These are phyloP conservation scores for Mesochorus sp. DNA, from an alignment of 2,888 invertebrate species.

Conservation along the genomic window DNA sequence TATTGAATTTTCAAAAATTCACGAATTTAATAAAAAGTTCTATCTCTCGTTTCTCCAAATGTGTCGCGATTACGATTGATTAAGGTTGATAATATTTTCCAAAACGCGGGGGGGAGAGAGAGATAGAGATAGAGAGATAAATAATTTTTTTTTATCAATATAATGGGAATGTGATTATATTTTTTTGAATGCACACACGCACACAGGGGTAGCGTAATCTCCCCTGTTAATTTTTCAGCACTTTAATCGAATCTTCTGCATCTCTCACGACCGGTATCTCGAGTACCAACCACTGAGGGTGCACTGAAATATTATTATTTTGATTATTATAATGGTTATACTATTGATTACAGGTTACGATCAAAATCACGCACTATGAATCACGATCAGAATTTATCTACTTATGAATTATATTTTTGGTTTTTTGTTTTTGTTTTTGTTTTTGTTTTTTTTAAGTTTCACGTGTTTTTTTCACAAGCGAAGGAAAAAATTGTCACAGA, in stretches of 20 bases:
- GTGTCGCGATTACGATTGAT: not conserved
- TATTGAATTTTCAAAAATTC: constrained; percentile 1
- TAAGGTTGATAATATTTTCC: not conserved
- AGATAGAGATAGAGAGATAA: no score
- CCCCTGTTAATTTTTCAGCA: constrained; percentile 58
- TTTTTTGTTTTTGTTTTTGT: not conserved
- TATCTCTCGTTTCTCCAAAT: not conserved
- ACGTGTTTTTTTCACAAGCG: constrained; percentile 17
- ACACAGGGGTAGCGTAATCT: constrained; percentile 37
- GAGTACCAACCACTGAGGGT: constrained; percentile 14
- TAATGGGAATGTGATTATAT: not conserved
- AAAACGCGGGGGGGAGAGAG: no score
- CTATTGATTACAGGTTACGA: not conserved
- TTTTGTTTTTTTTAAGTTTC: not conserved
- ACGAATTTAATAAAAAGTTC: not conserved
- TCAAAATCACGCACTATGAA: not conserved
- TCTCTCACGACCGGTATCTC: constrained; percentile 29
- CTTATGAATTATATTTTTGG: not conserved
- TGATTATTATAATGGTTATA: not conserved
- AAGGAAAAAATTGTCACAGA: constrained; percentile 21
- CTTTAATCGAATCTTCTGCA: constrained; percentile 68
- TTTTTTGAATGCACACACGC: not conserved
- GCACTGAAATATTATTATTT: not conserved
- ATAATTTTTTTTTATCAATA: not conserved
- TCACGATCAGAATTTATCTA: not conserved